Evolutionary conservation across 1,140 invertebrate genomes (phyloP), one percentile per base, ranked within the genome.

Genomic region (Nymphalis io): DNA sequence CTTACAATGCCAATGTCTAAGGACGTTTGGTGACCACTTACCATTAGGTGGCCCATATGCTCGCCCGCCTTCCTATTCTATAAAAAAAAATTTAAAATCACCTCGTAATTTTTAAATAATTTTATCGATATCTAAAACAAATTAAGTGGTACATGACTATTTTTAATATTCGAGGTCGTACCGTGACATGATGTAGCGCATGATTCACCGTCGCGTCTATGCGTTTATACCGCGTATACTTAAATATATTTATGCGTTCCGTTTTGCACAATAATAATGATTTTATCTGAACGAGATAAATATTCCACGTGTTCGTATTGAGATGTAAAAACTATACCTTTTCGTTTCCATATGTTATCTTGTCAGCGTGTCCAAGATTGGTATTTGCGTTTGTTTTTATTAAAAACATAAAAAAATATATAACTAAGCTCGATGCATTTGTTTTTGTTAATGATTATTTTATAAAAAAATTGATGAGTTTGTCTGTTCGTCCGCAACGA

Each of bases 141-240:
- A 51, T 51, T 12, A 46, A 58, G 21, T 27, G 33, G 67, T 70
- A 72, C 79, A 68, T 76, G 69, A 60, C 83, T 85, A 80, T 67
- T 60, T 71, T 72, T 77, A 77, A 73, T 78, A 82, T 85, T 86
- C 80, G 83, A 85, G 85, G 83, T 84, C 85, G 72, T 71, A 82
- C 80, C 73, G 72, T 78, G 83, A 83, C 84, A 82, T 85, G 82
- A 84, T 78, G 75, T 64, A 60, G 81, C 79, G 78, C 78, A 85
- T 78, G 76, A 90, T 82, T 90, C 86, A 90, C 76, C 74, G 72
- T 69, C 68, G 64, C 60, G 75, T 66, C 70, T 68, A 48, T 62
- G 48, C 44, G 53, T 55, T 57, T 72, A 61, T 64, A 48, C 16
- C 27, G 21, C 23, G 20, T 55, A 55, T 27, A 27, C 15, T 55